Base-by-base conservation (phyloP, 2,113 vertebrate species). In the Psammodynastes pulverulentus region DNA sequence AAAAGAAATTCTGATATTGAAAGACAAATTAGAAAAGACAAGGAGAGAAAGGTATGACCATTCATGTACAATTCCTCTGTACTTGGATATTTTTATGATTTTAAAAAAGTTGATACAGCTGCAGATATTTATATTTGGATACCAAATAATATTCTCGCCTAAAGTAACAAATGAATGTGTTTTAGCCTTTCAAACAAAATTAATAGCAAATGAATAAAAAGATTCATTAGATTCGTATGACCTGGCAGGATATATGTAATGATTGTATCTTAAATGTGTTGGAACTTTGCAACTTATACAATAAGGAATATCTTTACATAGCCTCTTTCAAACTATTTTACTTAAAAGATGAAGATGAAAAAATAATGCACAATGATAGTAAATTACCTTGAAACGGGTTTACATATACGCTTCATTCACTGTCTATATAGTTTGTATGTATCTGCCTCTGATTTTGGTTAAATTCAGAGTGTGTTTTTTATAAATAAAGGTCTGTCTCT, bases 1-100 rank as follows among this genome's bases (percentile, higher is more conserved):
- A 96, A 99, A 99, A 95, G 99, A 99, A 96, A 98, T 99, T 93
- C 98, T 99, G 97, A 96, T 99, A 96, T 98, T 99, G 91, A 99
- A 99, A 97, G 99, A 99, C 97, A 99, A 99, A 96, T 97, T 99
- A 95, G 99, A 99, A 94, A 99, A 99, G 97, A 99, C 97, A 2
- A 98, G 99, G 58, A 97, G 99, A 88, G 99, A 99, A 97, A 99
- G 98, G 99, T 99, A 96, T 97, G 96, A 94, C 84, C 12, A 0
- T 91, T 3, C 58, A 86, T 62, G 93, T 43, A 49, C 91, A 90
- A 85, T 39, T 13, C 4, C 17, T 15, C 3, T 5, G 23, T 87
- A 93, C 51, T 48, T 34, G 72, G 85, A 49, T 24, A 67, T 26
- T 53, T 56, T 8, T 39, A 34, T 67, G 90, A 23, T 85, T 92